Conservation (phyloP, 37 sponge, comb jelly and placozoan genomes). For the Amphimedon queenslandica region DNA sequence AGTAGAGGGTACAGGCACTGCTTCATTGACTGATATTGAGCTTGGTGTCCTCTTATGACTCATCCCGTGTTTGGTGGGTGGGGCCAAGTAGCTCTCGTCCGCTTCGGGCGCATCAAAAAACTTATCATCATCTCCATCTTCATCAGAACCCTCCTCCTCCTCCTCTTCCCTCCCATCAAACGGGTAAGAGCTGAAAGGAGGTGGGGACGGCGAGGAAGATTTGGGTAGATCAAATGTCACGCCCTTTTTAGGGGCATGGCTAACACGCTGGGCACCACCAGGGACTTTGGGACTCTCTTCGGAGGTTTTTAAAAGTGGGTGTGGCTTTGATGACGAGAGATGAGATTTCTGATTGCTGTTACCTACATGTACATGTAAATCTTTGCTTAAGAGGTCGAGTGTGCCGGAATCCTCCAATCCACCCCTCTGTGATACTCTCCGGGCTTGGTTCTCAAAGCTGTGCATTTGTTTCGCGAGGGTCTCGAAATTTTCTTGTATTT, state of each 20-base stretch:
- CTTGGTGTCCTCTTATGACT: slow-evolving; percentile 41
- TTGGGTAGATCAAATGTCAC: neutral
- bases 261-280: neutral
- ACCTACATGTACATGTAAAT: no score
- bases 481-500: slow-evolving; percentile 90
- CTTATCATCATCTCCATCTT: slow-evolving; percentile 61
- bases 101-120: slow-evolving; percentile 80
- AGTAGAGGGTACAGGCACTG: neutral
- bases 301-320: neutral
- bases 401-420: neutral
- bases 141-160: slow-evolving; percentile 73
- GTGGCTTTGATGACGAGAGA: neutral
- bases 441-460: slow-evolving; percentile 62
- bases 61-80: neutral
- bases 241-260: neutral
- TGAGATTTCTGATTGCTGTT: no score
- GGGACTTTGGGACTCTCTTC: neutral
- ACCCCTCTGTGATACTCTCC: slow-evolving; percentile 3
- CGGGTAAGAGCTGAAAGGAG: neutral
- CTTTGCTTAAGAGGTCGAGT: neutral
- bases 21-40: slow-evolving; percentile 44
- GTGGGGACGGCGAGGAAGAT: neutral
- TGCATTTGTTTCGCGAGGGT: slow-evolving; percentile 81
- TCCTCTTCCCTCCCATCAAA: slow-evolving; percentile 15
- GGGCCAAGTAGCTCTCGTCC: neutral